Conservation (phyloP, 2,113 vertebrate genomes). For the Trichomycterus rosablanca region DNA sequence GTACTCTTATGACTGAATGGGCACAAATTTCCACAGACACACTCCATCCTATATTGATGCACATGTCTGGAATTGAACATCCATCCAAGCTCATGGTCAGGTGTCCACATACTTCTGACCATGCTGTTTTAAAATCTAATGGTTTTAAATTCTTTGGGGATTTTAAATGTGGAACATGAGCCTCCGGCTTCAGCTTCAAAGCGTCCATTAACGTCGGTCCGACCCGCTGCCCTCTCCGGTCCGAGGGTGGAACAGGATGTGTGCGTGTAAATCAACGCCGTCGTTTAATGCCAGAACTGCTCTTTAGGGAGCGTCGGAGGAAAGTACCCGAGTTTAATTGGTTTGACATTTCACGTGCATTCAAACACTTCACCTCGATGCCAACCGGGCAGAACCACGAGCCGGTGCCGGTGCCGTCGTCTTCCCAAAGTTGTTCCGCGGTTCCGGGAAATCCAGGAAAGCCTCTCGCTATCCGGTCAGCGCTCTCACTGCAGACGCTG, state of each 20-base stretch:
- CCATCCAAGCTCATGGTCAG: too few species aligned
- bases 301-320: neutral
- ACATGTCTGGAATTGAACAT: too few species aligned
- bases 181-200: neutral
- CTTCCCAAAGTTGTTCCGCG: constrained; percentile 20
- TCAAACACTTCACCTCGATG: neutral
- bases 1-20: too few species aligned
- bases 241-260: neutral
- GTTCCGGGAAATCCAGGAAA: constrained; percentile 43
- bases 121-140: too few species aligned
- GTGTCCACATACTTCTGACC: too few species aligned
- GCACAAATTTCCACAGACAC: too few species aligned
- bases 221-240: neutral
- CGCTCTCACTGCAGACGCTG: constrained; percentile 75
- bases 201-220: constrained; percentile 14
- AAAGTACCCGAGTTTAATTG: neutral
- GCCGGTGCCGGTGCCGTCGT: neutral
- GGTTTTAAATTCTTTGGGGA: too few species aligned
- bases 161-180: neutral
- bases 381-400: constrained; percentile 18
- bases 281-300: constrained; percentile 20
- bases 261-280: constrained; percentile 8
- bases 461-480: constrained; percentile 50
- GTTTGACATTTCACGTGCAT: constrained; percentile 10
- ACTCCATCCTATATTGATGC: too few species aligned